These are phyloP conservation scores for Platorchestia sp. DNA, from an alignment of 1,140 invertebrate genomes.

Conservation along the genomic window DNA sequence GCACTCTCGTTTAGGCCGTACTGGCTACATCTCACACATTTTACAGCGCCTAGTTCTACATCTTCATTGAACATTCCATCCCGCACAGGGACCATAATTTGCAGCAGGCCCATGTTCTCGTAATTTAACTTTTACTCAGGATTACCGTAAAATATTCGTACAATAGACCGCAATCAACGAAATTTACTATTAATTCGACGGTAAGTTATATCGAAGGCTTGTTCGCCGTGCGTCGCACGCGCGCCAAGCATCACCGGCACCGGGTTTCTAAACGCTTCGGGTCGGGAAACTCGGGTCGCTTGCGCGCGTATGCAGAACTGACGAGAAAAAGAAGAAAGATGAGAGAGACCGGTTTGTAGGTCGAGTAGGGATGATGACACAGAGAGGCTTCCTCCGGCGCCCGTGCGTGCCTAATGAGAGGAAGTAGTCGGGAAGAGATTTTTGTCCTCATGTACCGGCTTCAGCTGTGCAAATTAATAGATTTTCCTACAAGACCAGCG, in stretches of 20 bases:
- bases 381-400: background rate
- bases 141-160: background rate
- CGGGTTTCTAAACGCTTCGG: background rate
- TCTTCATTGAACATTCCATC: background rate
- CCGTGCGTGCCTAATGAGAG: background rate
- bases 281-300: background rate
- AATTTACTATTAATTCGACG: background rate
- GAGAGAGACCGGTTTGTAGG: background rate
- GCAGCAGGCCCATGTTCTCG: background rate
- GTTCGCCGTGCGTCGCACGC: background rate
- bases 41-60: background rate
- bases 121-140: background rate
- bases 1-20: background rate
- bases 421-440: background rate
- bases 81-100: too few relatives aligned
- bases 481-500: background rate
- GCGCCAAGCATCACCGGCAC: background rate
- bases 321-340: background rate
- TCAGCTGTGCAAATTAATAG: background rate
- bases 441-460: background rate
- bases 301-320: background rate
- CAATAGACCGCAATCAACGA: background rate
- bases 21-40: background rate
- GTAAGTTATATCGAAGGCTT: background rate
- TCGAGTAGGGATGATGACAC: background rate